Conservation (phyloP, 1,140 invertebrate genomes). For the Scaptomyza graminum region DNA sequence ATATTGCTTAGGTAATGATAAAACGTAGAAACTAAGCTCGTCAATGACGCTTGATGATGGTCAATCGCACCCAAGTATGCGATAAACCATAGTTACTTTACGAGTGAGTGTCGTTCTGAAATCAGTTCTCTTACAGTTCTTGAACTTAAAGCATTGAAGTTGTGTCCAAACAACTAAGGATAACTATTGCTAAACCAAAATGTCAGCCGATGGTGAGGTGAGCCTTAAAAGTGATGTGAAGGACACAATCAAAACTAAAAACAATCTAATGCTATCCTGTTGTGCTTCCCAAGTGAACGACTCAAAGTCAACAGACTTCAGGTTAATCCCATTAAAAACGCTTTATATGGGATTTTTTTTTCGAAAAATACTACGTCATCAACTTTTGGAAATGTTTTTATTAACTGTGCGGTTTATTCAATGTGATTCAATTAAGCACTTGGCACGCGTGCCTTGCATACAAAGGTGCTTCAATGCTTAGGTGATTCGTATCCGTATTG, state of each 20-base stretch:
- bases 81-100: constrained; percentile 15
- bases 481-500: constrained; percentile 44
- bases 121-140: constrained; percentile 21
- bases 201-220: constrained; percentile 5
- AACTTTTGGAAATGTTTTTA: constrained; percentile 32
- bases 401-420: constrained; percentile 20
- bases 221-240: constrained; percentile 32
- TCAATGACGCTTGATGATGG: constrained; percentile 14
- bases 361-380: constrained; percentile 37
- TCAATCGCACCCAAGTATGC: constrained; percentile 4
- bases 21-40: constrained; percentile 6
- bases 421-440: constrained; percentile 21
- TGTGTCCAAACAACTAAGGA: background rate
- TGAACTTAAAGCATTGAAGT: constrained; percentile 11
- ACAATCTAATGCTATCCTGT: background rate
- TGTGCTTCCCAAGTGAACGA: constrained; percentile 16
- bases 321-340: constrained; percentile 36
- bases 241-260: background rate
- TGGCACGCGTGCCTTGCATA: constrained; percentile 43
- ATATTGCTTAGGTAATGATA: constrained; percentile 51
- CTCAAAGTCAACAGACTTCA: constrained; percentile 48
- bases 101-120: constrained; percentile 3
- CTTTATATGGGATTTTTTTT: constrained; percentile 39
- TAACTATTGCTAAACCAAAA: background rate
- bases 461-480: constrained; percentile 24